These are phyloP conservation scores for Halictus ligatus DNA, from an alignment of 2,888 invertebrate genomes.

Conservation along the genomic window DNA sequence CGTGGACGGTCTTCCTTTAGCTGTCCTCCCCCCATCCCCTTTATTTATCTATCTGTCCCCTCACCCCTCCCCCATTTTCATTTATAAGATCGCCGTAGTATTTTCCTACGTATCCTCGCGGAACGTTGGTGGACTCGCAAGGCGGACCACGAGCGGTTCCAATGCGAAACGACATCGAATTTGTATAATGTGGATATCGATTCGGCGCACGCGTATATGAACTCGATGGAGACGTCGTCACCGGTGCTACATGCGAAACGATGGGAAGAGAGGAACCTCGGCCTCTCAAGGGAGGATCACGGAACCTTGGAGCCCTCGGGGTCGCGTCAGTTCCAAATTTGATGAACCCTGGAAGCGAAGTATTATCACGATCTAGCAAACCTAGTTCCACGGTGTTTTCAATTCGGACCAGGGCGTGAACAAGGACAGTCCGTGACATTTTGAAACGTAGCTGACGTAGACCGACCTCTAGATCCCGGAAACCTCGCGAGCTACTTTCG, in stretches of 20 bases:
- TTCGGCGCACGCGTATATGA: slow-evolving; percentile 19
- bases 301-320: neutral
- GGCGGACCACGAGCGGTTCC: slow-evolving; percentile 16
- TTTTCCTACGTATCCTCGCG: slow-evolving; percentile 13
- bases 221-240: slow-evolving; percentile 23
- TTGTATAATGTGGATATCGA: slow-evolving; percentile 41
- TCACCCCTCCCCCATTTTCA: neutral
- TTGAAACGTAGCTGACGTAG: neutral
- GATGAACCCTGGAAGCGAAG: neutral
- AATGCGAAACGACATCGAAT: slow-evolving; percentile 17
- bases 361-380: neutral
- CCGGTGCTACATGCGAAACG: slow-evolving; percentile 46
- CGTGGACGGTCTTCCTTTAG: slow-evolving; percentile 46
- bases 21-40: neutral
- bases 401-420: neutral
- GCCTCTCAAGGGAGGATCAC: neutral
- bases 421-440: neutral
- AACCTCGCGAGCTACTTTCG: neutral
- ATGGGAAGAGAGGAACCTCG: neutral
- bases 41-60: neutral
- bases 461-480: neutral
- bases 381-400: neutral
- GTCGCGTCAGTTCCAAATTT: neutral
- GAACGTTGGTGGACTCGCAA: neutral
- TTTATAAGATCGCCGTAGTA: slow-evolving; percentile 19